These are phyloP conservation scores for Papilio gigon DNA, from an alignment of 2,888 invertebrate genomes.

Conservation along the genomic window DNA sequence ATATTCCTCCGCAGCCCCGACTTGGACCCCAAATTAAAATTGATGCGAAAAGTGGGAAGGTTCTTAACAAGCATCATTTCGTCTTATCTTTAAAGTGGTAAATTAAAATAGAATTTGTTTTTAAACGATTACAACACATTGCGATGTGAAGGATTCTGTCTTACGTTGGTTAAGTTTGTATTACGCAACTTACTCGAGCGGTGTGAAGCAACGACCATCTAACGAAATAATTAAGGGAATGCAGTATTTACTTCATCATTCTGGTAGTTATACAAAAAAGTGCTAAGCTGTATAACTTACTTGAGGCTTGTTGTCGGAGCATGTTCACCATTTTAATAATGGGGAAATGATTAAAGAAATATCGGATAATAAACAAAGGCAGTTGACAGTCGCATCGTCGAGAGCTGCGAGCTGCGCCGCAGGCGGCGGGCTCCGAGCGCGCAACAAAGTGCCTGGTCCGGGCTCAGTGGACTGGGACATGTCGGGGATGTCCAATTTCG, in stretches of 20 bases:
- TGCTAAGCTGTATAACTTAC: too few relatives aligned
- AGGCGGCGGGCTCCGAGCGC: neutral
- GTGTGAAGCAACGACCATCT: too few relatives aligned
- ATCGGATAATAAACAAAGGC: neutral
- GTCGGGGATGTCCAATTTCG: slow-evolving; percentile 19
- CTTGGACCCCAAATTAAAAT: slow-evolving; percentile 14
- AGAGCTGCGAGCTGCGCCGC: neutral
- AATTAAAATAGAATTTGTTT: neutral
- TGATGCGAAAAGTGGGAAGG: slow-evolving; percentile 8
- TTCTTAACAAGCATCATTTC: slow-evolving; percentile 9
- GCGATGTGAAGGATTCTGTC: neutral
- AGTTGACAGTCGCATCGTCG: neutral
- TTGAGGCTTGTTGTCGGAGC: too few relatives aligned
- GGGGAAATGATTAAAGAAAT: neutral
- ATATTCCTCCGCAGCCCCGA: neutral
- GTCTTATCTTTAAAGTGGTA: neutral
- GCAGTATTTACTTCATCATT: too few relatives aligned
- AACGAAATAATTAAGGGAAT: too few relatives aligned
- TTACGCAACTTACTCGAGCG: too few relatives aligned
- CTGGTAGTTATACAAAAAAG: neutral
- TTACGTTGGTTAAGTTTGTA: too few relatives aligned
- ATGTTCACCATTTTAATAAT: neutral
- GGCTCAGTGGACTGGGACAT: neutral
- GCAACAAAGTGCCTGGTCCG: neutral
- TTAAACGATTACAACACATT: neutral